Evolutionary conservation across 2,888 invertebrate genomes (phyloP).

Genomic region (Oeneis ivallda): DNA sequence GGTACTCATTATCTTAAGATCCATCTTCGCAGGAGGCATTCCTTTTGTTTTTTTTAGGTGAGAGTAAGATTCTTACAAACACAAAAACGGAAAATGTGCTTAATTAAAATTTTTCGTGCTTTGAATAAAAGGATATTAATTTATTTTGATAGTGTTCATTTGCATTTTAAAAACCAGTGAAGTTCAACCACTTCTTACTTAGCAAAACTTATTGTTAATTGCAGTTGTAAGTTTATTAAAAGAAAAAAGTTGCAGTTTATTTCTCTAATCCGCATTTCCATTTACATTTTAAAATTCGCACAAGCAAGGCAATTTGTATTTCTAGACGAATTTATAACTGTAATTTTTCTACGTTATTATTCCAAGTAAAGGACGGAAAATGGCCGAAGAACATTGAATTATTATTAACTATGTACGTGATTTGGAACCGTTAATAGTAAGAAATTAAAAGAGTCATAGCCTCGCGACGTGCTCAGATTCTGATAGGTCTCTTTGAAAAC

Average conservation of each 20-base stretch:
- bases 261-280: not conserved
- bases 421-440: slow-evolving; percentile 4
- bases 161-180: not conserved
- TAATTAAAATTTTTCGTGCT: not conserved
- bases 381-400: slow-evolving; percentile 10
- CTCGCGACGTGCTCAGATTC: slow-evolving; percentile 8
- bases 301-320: not conserved
- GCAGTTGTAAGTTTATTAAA: too few species aligned
- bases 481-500: slow-evolving; percentile 5
- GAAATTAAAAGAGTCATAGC: slow-evolving; percentile 15
- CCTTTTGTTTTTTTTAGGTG: not conserved
- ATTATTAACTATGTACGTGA: slow-evolving; percentile 17
- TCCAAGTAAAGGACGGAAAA: slow-evolving; percentile 6
- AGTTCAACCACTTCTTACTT: too few species aligned
- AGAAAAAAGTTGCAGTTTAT: too few species aligned
- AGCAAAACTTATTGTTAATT: too few species aligned
- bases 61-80: slow-evolving; percentile 1
- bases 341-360: slow-evolving; percentile 1
- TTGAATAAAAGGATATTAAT: not conserved
- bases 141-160: not conserved
- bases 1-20: slow-evolving; percentile 32
- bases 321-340: not conserved
- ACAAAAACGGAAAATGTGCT: slow-evolving; percentile 5
- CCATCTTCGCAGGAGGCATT: slow-evolving; percentile 11
- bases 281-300: not conserved